phyloP scores from a whole-genome alignment of 2,888 invertebrate species.

The Ischnus inquisitorius region DNA sequence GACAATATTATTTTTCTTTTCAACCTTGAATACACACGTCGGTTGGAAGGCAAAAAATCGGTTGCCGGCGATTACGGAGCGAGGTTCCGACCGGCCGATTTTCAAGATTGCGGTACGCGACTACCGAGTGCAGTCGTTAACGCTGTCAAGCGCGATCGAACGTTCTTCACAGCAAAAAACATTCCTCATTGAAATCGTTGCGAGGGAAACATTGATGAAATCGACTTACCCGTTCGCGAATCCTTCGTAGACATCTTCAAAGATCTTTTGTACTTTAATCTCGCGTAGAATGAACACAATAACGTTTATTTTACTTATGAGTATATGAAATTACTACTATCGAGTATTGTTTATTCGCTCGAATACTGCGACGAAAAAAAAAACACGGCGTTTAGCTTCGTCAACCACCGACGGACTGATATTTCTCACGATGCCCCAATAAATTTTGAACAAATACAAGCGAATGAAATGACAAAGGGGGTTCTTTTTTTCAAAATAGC shows the following conservation, averaged over 20 bases:
- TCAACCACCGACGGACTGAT: conserved; percentile 52
- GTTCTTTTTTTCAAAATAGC: background rate
- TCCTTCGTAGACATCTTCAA: conserved; percentile 49
- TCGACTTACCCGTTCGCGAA: conserved; percentile 61
- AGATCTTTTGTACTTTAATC: background rate
- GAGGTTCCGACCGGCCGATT: conserved; percentile 37
- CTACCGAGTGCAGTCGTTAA: no score
- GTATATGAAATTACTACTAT: background rate
- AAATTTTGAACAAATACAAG: background rate
- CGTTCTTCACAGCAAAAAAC: background rate
- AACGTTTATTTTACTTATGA: background rate
- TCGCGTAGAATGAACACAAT: conserved; percentile 5
- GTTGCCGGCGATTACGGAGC: background rate
- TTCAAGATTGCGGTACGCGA: background rate
- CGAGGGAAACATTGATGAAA: background rate
- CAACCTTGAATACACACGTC: conserved; percentile 48
- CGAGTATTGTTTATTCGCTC: conserved; percentile 10
- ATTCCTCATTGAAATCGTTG: background rate
- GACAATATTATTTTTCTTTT: conserved; percentile 29
- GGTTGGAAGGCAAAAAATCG: conserved; percentile 41
- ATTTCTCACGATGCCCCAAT: background rate
- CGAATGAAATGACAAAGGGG: background rate
- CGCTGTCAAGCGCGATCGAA: background rate
- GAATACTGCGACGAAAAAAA: conserved; percentile 4
- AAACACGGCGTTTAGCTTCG: conserved; percentile 40